Conservation (phyloP, 1,140 invertebrate species). For the Diabrotica virgifera region DNA sequence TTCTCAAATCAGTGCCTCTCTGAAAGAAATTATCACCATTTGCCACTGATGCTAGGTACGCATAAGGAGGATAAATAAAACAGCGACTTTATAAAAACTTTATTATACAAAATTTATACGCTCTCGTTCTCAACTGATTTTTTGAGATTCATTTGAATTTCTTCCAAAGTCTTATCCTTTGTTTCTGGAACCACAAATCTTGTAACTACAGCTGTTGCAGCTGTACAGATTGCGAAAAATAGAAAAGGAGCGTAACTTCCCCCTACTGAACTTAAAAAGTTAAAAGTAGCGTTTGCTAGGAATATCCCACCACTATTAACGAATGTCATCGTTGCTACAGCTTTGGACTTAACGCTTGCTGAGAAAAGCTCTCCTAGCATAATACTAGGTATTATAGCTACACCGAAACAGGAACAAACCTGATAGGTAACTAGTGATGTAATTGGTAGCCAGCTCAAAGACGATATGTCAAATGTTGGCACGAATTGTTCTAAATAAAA, state of each 20-base stretch:
- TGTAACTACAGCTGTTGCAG: conserved; percentile 71
- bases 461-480: conserved; percentile 35
- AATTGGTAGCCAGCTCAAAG: conserved; percentile 38
- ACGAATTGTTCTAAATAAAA: conserved; percentile 26
- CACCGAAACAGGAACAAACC: conserved; percentile 32
- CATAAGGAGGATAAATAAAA: no score
- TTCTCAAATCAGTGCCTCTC: no score
- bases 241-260: conserved; percentile 73
- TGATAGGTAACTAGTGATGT: conserved; percentile 35
- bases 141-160: conserved; percentile 61
- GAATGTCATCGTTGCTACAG: conserved; percentile 27
- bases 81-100: no score
- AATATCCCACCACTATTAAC: conserved; percentile 31
- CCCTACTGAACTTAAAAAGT: conserved; percentile 51
- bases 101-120: no score
- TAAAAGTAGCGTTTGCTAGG: conserved; percentile 44
- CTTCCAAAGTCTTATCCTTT: conserved; percentile 81
- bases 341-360: conserved; percentile 37
- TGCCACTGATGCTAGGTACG: no score
- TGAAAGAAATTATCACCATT: no score
- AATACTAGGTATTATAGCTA: conserved; percentile 36
- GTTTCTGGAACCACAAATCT: conserved; percentile 84
- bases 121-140: no score
- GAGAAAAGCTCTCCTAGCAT: conserved; percentile 43
- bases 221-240: conserved; percentile 61